Evolutionary conservation across 2,888 invertebrate genomes (phyloP).

Genomic region (Arrhopalites spinosus): DNA sequence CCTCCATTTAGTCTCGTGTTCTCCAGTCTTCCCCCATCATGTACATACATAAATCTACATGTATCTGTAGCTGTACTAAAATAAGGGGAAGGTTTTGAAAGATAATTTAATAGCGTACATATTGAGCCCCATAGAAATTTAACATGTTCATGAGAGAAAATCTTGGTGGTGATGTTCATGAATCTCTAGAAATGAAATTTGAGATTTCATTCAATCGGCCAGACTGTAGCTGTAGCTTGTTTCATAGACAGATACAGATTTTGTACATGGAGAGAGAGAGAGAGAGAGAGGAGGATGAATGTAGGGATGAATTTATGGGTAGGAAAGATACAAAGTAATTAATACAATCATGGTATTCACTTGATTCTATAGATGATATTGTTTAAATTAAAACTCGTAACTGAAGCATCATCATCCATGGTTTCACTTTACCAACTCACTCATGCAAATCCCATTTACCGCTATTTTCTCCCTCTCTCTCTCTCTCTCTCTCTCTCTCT

Average conservation of each 20-base stretch:
- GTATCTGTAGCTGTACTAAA: too few relatives aligned
- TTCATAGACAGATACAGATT: too few relatives aligned
- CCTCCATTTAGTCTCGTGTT: slow-evolving; percentile 24
- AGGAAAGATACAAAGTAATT: slow-evolving; percentile 33
- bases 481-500: neutral
- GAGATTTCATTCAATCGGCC: slow-evolving; percentile 43
- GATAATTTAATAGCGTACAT: neutral
- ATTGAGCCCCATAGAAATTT: neutral
- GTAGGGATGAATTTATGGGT: neutral
- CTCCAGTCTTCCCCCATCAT: slow-evolving; percentile 1
- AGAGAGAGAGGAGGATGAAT: neutral
- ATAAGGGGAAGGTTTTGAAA: too few relatives aligned
- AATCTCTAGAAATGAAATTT: slow-evolving; percentile 40
- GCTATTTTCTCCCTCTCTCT: neutral
- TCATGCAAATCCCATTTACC: slow-evolving; percentile 31
- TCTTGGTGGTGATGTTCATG: neutral
- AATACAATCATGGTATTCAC: slow-evolving; percentile 42
- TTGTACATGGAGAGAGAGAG: neutral
- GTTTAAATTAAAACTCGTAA: slow-evolving; percentile 40
- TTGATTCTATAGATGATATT: slow-evolving; percentile 32
- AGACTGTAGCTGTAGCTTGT: too few relatives aligned
- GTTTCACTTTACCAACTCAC: slow-evolving; percentile 32
- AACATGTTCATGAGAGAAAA: neutral
- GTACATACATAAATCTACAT: neutral
- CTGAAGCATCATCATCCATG: slow-evolving; percentile 27